These are phyloP conservation scores for Omphaloscelis lunosa DNA, from an alignment of 2,888 invertebrate species.

Conservation along the genomic window DNA sequence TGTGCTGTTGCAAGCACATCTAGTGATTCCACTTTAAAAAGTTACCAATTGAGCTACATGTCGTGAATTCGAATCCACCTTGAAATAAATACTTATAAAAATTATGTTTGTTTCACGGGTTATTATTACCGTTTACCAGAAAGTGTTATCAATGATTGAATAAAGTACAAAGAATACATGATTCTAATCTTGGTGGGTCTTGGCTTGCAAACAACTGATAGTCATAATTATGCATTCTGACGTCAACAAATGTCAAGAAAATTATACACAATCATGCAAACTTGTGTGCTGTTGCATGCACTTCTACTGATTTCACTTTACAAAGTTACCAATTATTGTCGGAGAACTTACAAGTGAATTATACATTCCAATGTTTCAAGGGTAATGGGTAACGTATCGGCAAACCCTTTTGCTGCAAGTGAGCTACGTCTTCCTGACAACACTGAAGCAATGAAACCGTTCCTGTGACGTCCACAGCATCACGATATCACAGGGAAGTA, in stretches of 20 bases:
- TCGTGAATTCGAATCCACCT: background rate
- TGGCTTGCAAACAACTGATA: background rate
- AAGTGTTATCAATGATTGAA: too few species aligned
- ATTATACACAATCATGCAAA: background rate
- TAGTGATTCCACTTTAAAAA: too few species aligned
- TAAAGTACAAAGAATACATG: too few species aligned
- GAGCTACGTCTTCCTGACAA: background rate
- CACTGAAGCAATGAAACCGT: background rate
- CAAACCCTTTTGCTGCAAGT: too few species aligned
- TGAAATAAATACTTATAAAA: background rate
- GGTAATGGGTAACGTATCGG: background rate
- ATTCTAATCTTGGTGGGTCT: background rate
- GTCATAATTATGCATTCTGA: background rate
- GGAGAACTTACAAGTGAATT: background rate
- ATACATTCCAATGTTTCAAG: background rate
- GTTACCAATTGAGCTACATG: too few species aligned
- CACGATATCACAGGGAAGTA: too few species aligned
- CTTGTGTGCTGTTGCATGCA: background rate
- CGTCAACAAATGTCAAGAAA: background rate
- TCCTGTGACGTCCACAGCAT: background rate
- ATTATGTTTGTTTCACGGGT: background rate
- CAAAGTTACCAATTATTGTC: background rate
- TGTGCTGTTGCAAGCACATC: too few species aligned
- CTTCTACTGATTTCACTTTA: background rate
- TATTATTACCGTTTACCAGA: too few species aligned